phyloP scores from a whole-genome alignment of 2,113 vertebrate species.

The Tauraco erythrolophus region DNA sequence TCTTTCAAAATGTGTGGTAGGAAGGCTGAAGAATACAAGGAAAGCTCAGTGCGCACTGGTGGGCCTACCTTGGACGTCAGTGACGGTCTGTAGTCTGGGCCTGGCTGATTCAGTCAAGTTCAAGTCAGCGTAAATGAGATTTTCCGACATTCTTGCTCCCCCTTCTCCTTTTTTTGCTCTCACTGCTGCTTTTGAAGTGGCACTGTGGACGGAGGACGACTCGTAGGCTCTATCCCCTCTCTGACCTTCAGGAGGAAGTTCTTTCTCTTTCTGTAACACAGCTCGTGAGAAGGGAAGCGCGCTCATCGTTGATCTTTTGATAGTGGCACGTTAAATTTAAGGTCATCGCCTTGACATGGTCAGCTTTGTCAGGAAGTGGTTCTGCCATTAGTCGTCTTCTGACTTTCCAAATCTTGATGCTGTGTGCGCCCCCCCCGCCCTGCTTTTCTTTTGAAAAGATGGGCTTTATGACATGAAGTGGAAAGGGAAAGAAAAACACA shows the following conservation, averaged over 20 bases:
- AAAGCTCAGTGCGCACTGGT: background rate
- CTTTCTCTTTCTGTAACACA: background rate
- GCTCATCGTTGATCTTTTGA: background rate
- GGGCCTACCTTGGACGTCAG: background rate
- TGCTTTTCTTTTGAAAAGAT: background rate
- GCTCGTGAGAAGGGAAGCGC: background rate
- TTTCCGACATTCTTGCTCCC: background rate
- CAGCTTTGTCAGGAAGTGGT: background rate
- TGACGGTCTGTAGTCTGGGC: background rate
- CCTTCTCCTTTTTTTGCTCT: background rate
- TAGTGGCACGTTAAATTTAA: accelerated
- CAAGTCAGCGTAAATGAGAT: background rate
- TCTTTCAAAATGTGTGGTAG: too few relatives aligned
- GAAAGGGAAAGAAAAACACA: background rate
- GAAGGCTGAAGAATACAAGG: background rate
- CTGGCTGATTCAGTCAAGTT: background rate
- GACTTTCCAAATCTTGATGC: background rate
- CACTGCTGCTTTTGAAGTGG: background rate
- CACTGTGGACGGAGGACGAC: accelerated
- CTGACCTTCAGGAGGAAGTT: background rate
- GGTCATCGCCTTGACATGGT: accelerated
- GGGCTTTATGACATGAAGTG: background rate
- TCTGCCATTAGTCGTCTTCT: background rate
- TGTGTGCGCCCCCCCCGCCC: accelerated
- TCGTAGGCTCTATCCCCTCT: background rate